Base-by-base conservation (phyloP, 2,888 invertebrate species). In the Aleiodes leptofemur region DNA sequence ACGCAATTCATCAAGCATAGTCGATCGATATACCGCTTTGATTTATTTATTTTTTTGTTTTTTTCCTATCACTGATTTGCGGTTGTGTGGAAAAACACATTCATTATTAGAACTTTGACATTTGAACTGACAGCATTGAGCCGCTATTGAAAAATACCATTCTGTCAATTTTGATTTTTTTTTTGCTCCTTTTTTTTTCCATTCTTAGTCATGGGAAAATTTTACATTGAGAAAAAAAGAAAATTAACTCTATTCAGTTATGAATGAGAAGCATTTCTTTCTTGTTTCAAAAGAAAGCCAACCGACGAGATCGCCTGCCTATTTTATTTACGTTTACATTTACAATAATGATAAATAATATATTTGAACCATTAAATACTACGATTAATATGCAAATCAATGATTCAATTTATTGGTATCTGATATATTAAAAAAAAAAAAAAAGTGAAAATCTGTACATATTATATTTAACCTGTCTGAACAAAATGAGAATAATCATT, bases 361-460 rank as follows among this genome's bases (percentile, higher is more conserved):
- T 78, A 80, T 79, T 80, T 79, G 7, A 79, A 80, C 76, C 80
- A 73, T 76, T 78, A 76, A 71, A 80, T 78, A 73, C 74, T 59
- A 76, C 76, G 77, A 79, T 78, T 78, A 73, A 78, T 79, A 74
- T 57, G 23, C 73, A 72, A 51, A 70, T 78, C 77, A 73, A 80
- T 78, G 72, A 77, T 74, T 73, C 72, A 74, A 66, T 66, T 23
- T 56, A 51, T 53, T 53, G 83, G 81, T 76, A 79, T 79, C 78
- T 57, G 77, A 78, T 81, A 81, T 78, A n/a, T n/a, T n/a, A n/a
- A n/a, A n/a, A n/a, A n/a, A n/a, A n/a, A n/a, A n/a, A n/a, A n/a
- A 80, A 79, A 81, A 82, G 16, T 81, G 83, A 83, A 23, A 23
- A 80, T 84, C 82, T 86, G 86, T 86, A 86, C 78, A 86, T 86